phyloP scores from a whole-genome alignment of 2,797 vertebrate genomes.

The Fistularia tabacaria region DNA sequence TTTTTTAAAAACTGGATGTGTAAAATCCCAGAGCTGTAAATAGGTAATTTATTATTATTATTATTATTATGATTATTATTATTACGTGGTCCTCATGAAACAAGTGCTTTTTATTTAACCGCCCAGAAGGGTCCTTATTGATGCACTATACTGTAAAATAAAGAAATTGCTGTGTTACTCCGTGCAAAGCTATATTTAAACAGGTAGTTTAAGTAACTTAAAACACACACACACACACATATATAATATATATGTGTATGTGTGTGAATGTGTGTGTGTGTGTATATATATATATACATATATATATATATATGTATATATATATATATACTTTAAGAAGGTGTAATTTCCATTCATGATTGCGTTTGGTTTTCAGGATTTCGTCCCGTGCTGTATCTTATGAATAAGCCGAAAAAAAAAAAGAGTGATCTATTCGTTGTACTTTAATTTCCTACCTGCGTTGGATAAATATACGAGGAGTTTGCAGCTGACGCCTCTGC shows the following conservation, averaged over 20 bases:
- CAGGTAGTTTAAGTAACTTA: constrained; percentile 47
- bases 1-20: constrained; percentile 58
- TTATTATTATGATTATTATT: constrained; percentile 28
- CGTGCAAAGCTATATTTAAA: constrained; percentile 49
- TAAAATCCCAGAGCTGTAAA: constrained; percentile 43
- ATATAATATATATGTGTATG: no score
- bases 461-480: no score
- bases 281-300: no score
- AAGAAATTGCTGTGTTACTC: constrained; percentile 45
- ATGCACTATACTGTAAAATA: constrained; percentile 56
- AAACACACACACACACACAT: constrained; percentile 13
- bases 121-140: constrained; percentile 38
- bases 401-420: constrained; percentile 25
- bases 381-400: constrained; percentile 52
- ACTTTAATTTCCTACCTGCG: constrained; percentile 8
- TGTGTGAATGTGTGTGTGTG: no score
- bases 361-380: constrained; percentile 50
- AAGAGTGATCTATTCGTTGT: constrained; percentile 28
- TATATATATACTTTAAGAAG: constrained; percentile 46
- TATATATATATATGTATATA: no score
- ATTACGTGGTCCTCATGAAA: constrained; percentile 56
- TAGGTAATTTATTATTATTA: constrained; percentile 44
- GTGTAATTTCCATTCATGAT: constrained; percentile 45
- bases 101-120: constrained; percentile 58
- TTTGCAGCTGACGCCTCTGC: no score